phyloP scores from a whole-genome alignment of 2,113 vertebrate species.

The Limanda limanda region DNA sequence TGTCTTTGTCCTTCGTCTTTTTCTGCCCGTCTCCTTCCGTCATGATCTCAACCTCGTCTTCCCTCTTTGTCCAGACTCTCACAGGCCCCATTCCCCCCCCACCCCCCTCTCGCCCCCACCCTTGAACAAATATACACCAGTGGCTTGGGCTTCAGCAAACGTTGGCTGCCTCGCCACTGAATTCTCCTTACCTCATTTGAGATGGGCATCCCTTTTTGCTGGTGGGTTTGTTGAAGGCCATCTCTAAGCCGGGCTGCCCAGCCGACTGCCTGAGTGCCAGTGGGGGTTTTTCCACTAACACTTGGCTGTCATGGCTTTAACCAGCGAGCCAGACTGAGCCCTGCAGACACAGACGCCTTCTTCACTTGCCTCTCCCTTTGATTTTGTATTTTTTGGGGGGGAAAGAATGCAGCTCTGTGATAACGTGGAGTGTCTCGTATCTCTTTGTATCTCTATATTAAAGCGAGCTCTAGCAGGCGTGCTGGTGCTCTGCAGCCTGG shows the following conservation, averaged over 20 bases:
- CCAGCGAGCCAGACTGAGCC: constrained; percentile 45
- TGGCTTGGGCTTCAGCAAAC: constrained; percentile 65
- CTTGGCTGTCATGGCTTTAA: constrained; percentile 62
- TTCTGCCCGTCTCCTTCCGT: constrained; percentile 14
- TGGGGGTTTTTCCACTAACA: constrained; percentile 74
- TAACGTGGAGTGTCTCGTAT: constrained; percentile 18
- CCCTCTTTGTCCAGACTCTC: constrained; percentile 59
- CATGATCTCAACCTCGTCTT: constrained; percentile 49
- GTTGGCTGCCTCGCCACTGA: constrained; percentile 69
- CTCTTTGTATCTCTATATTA: constrained; percentile 31
- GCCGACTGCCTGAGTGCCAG: constrained; percentile 54
- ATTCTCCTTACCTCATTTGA: constrained; percentile 67
- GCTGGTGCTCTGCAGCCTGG: constrained; percentile 17
- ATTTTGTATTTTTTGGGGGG: constrained; percentile 5
- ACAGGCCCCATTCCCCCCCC: constrained; percentile 26
- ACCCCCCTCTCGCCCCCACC: background rate
- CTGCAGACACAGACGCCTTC: constrained; percentile 54
- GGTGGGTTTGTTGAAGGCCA: constrained; percentile 67
- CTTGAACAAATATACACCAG: constrained; percentile 75
- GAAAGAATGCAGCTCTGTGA: constrained; percentile 48
- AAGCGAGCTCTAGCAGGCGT: constrained; percentile 7
- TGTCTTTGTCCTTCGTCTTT: constrained; percentile 13
- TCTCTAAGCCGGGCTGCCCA: constrained; percentile 51
- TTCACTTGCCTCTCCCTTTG: constrained; percentile 56
- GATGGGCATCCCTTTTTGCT: constrained; percentile 69